phyloP scores from a whole-genome alignment of 2,888 invertebrate genomes.

The Actias luna region DNA sequence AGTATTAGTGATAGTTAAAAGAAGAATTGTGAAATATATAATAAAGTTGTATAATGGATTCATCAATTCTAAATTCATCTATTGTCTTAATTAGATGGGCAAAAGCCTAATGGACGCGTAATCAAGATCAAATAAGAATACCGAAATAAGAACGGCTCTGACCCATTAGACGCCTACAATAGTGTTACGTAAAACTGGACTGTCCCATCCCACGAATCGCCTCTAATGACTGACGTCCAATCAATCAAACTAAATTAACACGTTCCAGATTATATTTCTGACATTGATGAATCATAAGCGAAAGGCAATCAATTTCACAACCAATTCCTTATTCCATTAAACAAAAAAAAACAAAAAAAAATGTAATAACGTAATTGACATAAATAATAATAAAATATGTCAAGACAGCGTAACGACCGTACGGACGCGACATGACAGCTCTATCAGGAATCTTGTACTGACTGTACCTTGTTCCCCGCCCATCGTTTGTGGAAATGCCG shows the following conservation, averaged over 20 bases:
- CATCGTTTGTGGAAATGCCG: constrained; percentile 29
- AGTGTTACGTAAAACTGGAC: constrained; percentile 76
- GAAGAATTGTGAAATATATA: neutral
- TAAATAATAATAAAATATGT: constrained; percentile 82
- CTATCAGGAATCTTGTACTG: constrained; percentile 76
- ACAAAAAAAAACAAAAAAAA: constrained; percentile 63
- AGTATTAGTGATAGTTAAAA: neutral
- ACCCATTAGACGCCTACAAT: constrained; percentile 52
- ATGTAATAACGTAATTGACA: constrained; percentile 78
- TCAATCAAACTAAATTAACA: constrained; percentile 80
- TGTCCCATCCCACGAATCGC: constrained; percentile 50
- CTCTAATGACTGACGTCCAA: constrained; percentile 70
- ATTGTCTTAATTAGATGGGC: constrained; percentile 51
- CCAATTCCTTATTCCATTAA: constrained; percentile 81
- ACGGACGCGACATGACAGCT: constrained; percentile 79
- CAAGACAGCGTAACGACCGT: constrained; percentile 77
- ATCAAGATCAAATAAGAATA: constrained; percentile 46
- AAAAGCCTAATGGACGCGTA: constrained; percentile 42
- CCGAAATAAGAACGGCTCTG: constrained; percentile 34
- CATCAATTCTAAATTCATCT: neutral
- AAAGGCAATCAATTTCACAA: constrained; percentile 81
- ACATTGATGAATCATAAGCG: constrained; percentile 81
- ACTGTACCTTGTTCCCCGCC: constrained; percentile 48
- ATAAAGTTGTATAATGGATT: neutral
- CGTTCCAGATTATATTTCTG: constrained; percentile 75